A percentile compares a stretch with the other conserved stretches of the same genome.
These are phyloP conservation scores for Melozone crissalis DNA, from an alignment of 2,113 vertebrate genomes.

Conservation along the genomic window DNA sequence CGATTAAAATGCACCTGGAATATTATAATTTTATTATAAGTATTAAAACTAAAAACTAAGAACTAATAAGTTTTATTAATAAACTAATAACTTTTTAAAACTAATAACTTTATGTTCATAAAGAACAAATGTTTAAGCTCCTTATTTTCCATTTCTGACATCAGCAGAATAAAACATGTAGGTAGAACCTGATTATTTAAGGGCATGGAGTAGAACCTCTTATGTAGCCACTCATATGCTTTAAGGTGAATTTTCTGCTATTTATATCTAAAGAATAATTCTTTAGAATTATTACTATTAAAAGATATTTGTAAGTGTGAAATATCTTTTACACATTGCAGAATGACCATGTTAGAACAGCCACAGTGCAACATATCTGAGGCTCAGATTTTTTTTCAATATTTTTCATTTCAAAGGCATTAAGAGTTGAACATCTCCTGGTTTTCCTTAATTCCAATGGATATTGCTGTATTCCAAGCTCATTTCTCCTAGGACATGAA, in stretches of 20 bases:
- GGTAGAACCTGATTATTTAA: not conserved
- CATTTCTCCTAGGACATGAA: not conserved
- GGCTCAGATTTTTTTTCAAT: not conserved
- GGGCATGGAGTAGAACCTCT: not conserved
- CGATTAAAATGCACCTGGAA: constrained; percentile 96
- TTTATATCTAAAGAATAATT: not conserved
- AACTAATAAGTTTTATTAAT: not conserved
- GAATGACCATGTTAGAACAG: not conserved
- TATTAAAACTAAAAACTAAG: accelerated
- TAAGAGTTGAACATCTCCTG: not conserved
- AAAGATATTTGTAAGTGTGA: not conserved
- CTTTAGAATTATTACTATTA: not conserved
- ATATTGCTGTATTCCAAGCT: not conserved
- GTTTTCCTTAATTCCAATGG: not conserved
- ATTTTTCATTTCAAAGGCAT: not conserved
- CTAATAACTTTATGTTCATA: not conserved
- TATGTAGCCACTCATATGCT: not conserved
- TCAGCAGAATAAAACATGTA: not conserved
- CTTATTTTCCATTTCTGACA: not conserved
- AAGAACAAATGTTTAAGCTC: not conserved
- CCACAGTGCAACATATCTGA: not conserved
- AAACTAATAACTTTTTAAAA: not conserved
- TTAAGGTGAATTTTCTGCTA: not conserved
- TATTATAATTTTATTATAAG: not conserved
- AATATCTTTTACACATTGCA: not conserved